Conservation (phyloP, 2,797 vertebrate genomes). For the Halcyon smyrnensis region DNA sequence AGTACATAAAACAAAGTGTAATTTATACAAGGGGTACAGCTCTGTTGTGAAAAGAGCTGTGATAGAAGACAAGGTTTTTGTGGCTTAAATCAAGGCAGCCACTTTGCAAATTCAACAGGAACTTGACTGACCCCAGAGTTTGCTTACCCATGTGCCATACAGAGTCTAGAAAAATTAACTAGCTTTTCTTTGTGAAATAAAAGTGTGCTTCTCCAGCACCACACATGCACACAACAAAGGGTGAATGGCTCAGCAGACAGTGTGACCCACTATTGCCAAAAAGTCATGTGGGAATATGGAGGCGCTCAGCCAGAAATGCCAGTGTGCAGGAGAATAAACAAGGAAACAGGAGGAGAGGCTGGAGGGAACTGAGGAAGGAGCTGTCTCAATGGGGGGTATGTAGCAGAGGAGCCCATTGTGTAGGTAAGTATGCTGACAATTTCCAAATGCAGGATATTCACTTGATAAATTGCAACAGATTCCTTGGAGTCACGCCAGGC, state of each 20-base stretch:
- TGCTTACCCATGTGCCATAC: background rate
- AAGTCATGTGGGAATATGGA: background rate
- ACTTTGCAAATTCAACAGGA: background rate
- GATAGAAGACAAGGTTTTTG: background rate
- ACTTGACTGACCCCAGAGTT: background rate
- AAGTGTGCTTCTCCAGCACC: background rate
- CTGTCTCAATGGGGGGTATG: background rate
- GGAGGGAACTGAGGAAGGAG: background rate
- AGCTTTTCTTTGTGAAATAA: background rate
- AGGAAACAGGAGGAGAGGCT: background rate
- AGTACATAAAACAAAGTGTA: background rate
- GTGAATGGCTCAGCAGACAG: background rate
- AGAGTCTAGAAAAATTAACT: background rate
- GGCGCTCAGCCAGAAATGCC: background rate
- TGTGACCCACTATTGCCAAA: background rate
- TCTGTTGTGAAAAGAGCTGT: background rate
- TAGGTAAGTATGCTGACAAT: background rate
- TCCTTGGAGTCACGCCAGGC: background rate
- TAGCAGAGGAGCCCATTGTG: background rate
- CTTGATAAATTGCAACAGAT: background rate
- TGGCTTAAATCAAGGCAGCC: background rate
- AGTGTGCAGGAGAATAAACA: background rate
- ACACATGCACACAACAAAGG: rapidly evolving
- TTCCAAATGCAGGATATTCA: background rate
- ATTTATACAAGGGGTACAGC: background rate